Evolutionary conservation across 2,797 vertebrate species (phyloP).

Genomic region (Girardinus metallicus): DNA sequence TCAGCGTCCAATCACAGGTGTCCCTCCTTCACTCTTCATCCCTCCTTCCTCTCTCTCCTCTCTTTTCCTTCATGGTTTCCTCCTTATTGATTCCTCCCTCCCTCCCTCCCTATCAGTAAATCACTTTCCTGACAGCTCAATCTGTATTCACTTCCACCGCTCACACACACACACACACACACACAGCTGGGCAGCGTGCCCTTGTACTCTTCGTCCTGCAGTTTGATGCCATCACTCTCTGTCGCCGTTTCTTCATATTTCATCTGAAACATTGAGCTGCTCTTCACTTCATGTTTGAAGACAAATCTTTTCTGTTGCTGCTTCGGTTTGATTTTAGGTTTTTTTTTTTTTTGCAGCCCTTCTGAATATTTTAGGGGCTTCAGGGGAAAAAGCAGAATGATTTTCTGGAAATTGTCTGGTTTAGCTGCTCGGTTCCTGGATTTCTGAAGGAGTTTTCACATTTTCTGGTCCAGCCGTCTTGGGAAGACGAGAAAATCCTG

Average conservation of each 20-base stretch:
- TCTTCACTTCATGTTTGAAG: conserved; percentile 3
- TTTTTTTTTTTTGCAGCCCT: neutral
- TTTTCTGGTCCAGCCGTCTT: neutral
- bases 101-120: conserved; percentile 63
- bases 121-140: conserved; percentile 71
- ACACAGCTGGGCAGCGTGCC: conserved; percentile 48
- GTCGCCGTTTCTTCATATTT: conserved; percentile 33
- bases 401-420: neutral
- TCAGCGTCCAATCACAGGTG: neutral
- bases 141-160: conserved; percentile 61
- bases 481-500: neutral
- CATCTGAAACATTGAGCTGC: neutral
- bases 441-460: neutral
- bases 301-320: neutral
- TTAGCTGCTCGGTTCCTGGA: neutral
- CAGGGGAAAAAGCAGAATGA: neutral
- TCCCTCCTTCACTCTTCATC: neutral
- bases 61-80: conserved; percentile 60
- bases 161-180: conserved; percentile 25
- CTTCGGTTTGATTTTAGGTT: neutral
- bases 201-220: conserved; percentile 63
- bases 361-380: neutral
- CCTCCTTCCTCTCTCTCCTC: conserved; percentile 21
- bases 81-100: conserved; percentile 71
- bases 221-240: conserved; percentile 58